Base-by-base conservation (phyloP, 1,140 invertebrate species). In the Chrysomallon squamiferum region DNA sequence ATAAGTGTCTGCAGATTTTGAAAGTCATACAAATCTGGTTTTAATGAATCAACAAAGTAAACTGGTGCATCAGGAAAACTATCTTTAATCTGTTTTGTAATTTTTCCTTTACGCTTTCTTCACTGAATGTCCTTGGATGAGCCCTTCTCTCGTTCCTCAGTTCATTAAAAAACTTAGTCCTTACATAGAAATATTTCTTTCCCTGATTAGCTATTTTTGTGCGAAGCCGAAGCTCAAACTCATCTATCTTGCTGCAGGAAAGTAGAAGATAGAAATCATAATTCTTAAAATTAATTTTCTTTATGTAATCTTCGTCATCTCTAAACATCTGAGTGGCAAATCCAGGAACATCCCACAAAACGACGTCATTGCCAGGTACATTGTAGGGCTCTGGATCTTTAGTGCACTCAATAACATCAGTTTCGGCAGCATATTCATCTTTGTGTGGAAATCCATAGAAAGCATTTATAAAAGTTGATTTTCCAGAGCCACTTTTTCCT, bases 391-490 rank as follows among this genome's bases (percentile, higher is more conserved):
- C n/a, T 11, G 1, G n/a, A 3, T 20, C 20, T 18, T 27, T 1
- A 6, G 58, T 43, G 18, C 33, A 41, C 35, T 59, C 58, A n/a
- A 59, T 33, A 13, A 59, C 58, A n/a, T 43, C 58, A 15, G 41
- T 43, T 13, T 7, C 20, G 35, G 58, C 58, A 2, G 58, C 58
- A n/a, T 43, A 35, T 0, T 59, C 58, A 6, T 59, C 58, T 18
- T 35, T 43, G 22, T 3, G 33, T 22, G 20, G 33, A n/a, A 59
- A 38, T 18, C 33, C 25, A 25, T n/a, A 41, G 25, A 11, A 35
- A 20, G 58, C 41, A 43, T 59, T 59, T 15, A 59, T 59, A 1
- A 59, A 59, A 38, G 11, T 59, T 13, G 58, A 59, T 33, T 59
- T n/a, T 27, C 58, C 58, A 15, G 25, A 22, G 22, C 58, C 58